phyloP scores from a whole-genome alignment of 2,113 vertebrate genomes.

The Eupsittula cactorum region DNA sequence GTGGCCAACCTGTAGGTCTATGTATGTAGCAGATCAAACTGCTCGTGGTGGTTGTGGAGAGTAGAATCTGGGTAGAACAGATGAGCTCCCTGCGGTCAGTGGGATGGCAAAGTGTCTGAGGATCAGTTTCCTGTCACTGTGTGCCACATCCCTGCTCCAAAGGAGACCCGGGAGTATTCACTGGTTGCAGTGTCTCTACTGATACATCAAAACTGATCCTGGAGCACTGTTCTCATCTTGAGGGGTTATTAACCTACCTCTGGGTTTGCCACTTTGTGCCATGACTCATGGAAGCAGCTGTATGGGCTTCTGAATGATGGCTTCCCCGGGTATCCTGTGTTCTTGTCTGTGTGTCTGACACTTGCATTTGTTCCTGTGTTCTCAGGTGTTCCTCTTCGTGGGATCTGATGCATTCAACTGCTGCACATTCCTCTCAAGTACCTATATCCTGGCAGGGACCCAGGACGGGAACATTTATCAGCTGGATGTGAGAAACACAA shows the following conservation, averaged over 20 bases:
- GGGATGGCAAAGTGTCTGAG: not conserved
- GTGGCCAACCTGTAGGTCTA: not conserved
- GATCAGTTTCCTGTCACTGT: not conserved
- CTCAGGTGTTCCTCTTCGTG: constrained; percentile 76
- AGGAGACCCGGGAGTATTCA: not conserved
- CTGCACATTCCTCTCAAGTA: constrained; percentile 79
- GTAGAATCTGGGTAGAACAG: not conserved
- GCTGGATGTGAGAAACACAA: constrained; percentile 78
- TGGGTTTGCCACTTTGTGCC: not conserved
- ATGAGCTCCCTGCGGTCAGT: not conserved
- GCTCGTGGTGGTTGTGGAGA: not conserved
- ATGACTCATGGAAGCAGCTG: rapidly evolving
- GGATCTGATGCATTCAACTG: constrained; percentile 83
- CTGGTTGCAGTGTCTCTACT: not conserved
- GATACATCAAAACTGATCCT: not conserved
- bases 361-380: not conserved
- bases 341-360: not conserved
- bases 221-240: rapidly evolving
- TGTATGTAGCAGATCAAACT: not conserved
- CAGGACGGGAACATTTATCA: constrained; percentile 83
- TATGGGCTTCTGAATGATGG: not conserved
- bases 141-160: not conserved
- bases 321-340: not conserved
- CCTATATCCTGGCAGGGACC: constrained; percentile 76
- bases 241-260: not conserved